Base-by-base conservation (phyloP, 2,113 vertebrate genomes). In the Hippoglossus stenolepis region DNA sequence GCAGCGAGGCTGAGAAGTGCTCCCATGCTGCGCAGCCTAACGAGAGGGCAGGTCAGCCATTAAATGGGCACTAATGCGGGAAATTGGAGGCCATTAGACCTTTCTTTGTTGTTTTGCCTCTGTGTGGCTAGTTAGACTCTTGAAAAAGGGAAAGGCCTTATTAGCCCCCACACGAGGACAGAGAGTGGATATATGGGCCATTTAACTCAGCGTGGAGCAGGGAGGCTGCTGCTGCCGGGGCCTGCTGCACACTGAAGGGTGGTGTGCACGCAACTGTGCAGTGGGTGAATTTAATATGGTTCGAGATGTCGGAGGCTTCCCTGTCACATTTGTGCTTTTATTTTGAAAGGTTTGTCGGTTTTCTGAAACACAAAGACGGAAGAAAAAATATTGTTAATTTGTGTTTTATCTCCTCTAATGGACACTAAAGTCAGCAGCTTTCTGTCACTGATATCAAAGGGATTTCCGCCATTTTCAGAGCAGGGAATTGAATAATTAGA, bases 41-140 rank as follows among this genome's bases (percentile, higher is more conserved):
- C 86, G 88, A 93, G 87, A 89, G 92, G 92, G 90, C 92, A 94
- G 93, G 86, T 83, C 88, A 83, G 86, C 89, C 86, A 92, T 94
- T 94, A 93, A 94, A 94, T 89, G 87, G 89, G 90, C 88, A 89
- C 91, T 94, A 94, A 94, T 93, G 91, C 88, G 92, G 86, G 90
- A 94, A 93, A 93, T 91, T 91, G 92, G 91, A 92, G 90, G 92
- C 90, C 90, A 93, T 94, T 93, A 93, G 90, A 86, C 70, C 71
- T 65, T 58, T 85, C 86, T 94, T 94, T 94, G 93, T 94, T 93
- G 90, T 79, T 67, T 83, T 84, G 89, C 86, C 86, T 90, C 89
- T 81, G 88, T 92, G 91, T 90, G 90, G 85, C 80, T 75, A 81
- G 84, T 86, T 75, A 83, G 85, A 66, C 80, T 90, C 84, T 90